Evolutionary conservation across 2,797 vertebrate species (phyloP), one percentile per base, ranked within the genome.

Genomic region (Gymnocypris eckloni): DNA sequence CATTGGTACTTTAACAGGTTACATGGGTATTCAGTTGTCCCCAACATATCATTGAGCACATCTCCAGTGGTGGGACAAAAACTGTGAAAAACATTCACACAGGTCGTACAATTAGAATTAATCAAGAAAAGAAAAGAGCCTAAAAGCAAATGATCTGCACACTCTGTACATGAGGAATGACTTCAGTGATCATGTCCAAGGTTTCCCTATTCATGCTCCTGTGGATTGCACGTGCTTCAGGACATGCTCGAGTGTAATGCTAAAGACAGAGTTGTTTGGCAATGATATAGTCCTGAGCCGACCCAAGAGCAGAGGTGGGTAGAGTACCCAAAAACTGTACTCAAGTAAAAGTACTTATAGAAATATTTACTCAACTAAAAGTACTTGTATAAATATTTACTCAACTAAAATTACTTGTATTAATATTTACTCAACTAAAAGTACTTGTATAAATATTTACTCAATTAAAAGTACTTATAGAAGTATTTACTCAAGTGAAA

Each of bases 161-260:
- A 10, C 3, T 69, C 7, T 67, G 18, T 39, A 4, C 9, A 10
- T 5, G 66, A 70, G 37, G 4, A 70, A 41, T 70, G 37, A 70
- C 18, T 41, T 41, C 9, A 70, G 8, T 22, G 37, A 41, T 70
- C 37, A 41, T 41, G 18, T 70, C 8, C 67, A 22, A 20, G 15
- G 39, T 43, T 41, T 70, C 8, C 15, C 16, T 20, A 22, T 39
- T 69, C 66, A 69, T 39, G 56, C 22, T 59, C 1, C 79, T 28
- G 66, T 71, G 7, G 87, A 93, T 94, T 95, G 95, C 94, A 93
- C 95, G 94, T 95, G 94, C 92, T 93, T 91, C 88, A 75, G 89
- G 83, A 81, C 87, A 82, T 91, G 90, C 90, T 92, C 91, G 87
- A 92, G 93, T 93, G 93, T 93, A 92, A 93, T 92, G 45, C 93